Conservation (phyloP, 2,888 invertebrate genomes). For the Philaethria dido region DNA sequence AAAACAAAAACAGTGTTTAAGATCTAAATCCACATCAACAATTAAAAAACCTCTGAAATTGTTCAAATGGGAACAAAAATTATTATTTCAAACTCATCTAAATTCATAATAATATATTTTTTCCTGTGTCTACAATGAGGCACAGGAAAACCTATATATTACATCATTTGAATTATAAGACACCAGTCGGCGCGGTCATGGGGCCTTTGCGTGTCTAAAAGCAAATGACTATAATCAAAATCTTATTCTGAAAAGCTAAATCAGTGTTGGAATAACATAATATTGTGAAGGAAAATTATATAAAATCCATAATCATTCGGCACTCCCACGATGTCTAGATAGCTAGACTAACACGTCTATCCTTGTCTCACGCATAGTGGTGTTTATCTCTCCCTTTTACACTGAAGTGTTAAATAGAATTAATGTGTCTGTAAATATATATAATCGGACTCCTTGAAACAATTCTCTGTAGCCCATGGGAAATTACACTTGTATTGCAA, state of each 20-base stretch:
- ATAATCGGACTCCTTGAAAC: conserved; percentile 1
- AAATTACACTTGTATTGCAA: not conserved
- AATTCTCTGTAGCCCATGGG: not conserved
- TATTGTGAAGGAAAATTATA: conserved; percentile 35
- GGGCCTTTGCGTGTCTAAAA: not conserved
- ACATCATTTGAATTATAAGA: not conserved
- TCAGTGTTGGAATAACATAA: conserved; percentile 12
- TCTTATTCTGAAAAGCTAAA: conserved; percentile 4
- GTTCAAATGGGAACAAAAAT: not conserved
- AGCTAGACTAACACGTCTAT: conserved; percentile 25
- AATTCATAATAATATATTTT: not conserved
- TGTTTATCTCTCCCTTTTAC: conserved; percentile 30
- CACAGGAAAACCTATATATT: not conserved
- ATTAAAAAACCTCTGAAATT: no score
- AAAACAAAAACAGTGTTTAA: no score
- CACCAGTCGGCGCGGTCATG: not conserved
- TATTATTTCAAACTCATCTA: not conserved
- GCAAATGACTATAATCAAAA: not conserved
- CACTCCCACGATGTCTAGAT: conserved; percentile 38
- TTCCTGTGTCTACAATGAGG: no score
- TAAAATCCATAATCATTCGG: conserved; percentile 40
- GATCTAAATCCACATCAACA: no score
- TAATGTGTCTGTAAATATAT: conserved; percentile 12
- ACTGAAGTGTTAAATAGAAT: conserved; percentile 36
- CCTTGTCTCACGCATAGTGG: conserved; percentile 28